Percentiles rank a stretch among this genome's conserved stretches.
Evolutionary conservation across 2,888 invertebrate genomes (phyloP).

Genomic region (Drosophila nigricruria): DNA sequence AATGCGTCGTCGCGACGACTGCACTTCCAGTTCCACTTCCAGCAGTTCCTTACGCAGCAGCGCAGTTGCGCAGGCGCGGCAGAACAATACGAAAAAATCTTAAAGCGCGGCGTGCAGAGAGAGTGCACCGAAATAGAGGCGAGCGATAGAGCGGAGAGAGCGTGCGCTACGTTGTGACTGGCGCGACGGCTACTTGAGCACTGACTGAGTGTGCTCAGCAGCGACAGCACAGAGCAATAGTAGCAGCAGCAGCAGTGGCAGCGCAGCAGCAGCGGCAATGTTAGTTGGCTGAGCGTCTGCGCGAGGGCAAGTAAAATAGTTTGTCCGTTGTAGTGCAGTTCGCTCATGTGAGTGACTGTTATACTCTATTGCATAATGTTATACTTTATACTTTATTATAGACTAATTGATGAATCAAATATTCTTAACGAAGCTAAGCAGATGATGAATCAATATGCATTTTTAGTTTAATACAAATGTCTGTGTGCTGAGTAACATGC

Average conservation of each 20-base stretch:
- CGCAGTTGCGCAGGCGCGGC: conserved; percentile 54
- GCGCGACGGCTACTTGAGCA: conserved; percentile 46
- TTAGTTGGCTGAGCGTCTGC: conserved; percentile 13
- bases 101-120: background rate
- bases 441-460: background rate
- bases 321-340: background rate
- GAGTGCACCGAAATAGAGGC: background rate
- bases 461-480: background rate
- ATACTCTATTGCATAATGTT: background rate
- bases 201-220: conserved; percentile 34
- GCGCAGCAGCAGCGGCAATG: background rate
- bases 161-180: conserved; percentile 37
- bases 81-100: conserved; percentile 31
- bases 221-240: conserved; percentile 1
- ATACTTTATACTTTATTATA: background rate
- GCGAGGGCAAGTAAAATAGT: conserved; percentile 23
- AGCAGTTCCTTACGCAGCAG: conserved; percentile 30
- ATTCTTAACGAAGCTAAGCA: background rate
- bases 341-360: background rate
- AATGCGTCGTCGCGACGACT: conserved; percentile 28
- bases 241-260: background rate
- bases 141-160: background rate
- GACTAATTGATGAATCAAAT: background rate
- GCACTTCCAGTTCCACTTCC: conserved; percentile 27
- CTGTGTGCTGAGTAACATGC: background rate